Conservation (phyloP, 2,797 vertebrate genomes). For the Lutjanus argentimaculatus region DNA sequence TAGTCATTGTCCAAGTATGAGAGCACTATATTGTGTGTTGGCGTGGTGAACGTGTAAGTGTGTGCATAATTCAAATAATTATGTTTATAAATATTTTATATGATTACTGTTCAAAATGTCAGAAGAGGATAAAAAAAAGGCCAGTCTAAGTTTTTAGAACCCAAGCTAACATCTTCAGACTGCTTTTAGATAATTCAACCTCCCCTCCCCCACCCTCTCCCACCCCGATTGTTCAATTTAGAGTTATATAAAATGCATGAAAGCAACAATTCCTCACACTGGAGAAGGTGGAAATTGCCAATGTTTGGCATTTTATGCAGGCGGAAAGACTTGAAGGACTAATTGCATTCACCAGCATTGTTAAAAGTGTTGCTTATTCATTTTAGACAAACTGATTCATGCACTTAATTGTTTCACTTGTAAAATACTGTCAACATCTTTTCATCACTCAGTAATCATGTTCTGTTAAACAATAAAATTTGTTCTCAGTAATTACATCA, state of each 20-base stretch:
- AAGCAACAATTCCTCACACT: background rate
- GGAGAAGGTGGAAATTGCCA: background rate
- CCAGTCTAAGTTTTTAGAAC: background rate
- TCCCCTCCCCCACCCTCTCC: too few species aligned
- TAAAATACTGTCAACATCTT: background rate
- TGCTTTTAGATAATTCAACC: constrained; percentile 1
- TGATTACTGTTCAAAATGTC: background rate
- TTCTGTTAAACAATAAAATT: background rate
- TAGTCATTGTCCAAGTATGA: constrained; percentile 26
- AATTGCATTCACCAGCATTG: background rate
- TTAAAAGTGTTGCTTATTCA: background rate
- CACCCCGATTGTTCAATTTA: too few species aligned
- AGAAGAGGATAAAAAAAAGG: background rate
- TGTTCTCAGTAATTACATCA: background rate
- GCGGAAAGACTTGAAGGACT: background rate
- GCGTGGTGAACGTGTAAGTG: background rate
- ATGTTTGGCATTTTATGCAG: background rate
- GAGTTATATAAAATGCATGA: background rate
- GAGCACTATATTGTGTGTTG: constrained; percentile 8
- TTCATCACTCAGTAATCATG: background rate
- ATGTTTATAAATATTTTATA: background rate
- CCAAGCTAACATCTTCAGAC: background rate
- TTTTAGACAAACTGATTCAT: background rate
- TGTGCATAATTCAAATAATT: background rate
- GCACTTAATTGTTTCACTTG: background rate